Percentiles rank a stretch among this genome's conserved stretches.
phyloP scores from a whole-genome alignment of 1,140 invertebrate species.

The Cydia splendana region DNA sequence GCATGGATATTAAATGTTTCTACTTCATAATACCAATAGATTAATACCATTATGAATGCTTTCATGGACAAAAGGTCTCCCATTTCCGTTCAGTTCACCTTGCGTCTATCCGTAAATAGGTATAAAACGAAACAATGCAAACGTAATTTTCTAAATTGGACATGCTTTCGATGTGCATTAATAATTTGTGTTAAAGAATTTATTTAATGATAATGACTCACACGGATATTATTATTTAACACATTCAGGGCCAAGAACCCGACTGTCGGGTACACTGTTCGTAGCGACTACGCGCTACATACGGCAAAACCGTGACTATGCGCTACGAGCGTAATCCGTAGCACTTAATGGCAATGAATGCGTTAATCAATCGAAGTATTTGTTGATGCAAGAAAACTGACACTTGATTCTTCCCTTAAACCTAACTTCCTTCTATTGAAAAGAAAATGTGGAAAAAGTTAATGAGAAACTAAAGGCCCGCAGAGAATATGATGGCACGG shows the following conservation, averaged over 20 bases:
- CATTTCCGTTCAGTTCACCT: not conserved
- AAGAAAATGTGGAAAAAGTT: not conserved
- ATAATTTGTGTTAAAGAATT: not conserved
- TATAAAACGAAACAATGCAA: slow-evolving; percentile 2
- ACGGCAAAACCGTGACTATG: no score
- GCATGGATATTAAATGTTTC: not conserved
- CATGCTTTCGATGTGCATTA: not conserved
- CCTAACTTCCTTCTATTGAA: not conserved
- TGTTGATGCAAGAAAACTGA: not conserved
- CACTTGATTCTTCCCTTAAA: not conserved
- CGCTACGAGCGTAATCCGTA: no score
- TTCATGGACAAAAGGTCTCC: not conserved
- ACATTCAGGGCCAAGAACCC: no score
- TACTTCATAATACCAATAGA: not conserved
- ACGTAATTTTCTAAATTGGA: slow-evolving; percentile 15
- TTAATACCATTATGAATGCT: not conserved
- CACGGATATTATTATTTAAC: not conserved
- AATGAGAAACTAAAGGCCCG: not conserved
- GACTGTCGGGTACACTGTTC: no score
- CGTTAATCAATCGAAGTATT: not conserved
- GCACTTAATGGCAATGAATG: no score
- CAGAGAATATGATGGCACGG: not conserved
- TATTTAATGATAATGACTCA: not conserved
- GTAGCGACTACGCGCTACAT: no score
- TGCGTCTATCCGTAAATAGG: not conserved